phyloP scores from a whole-genome alignment of 2,113 vertebrate species.

The Vulpes vulpes region DNA sequence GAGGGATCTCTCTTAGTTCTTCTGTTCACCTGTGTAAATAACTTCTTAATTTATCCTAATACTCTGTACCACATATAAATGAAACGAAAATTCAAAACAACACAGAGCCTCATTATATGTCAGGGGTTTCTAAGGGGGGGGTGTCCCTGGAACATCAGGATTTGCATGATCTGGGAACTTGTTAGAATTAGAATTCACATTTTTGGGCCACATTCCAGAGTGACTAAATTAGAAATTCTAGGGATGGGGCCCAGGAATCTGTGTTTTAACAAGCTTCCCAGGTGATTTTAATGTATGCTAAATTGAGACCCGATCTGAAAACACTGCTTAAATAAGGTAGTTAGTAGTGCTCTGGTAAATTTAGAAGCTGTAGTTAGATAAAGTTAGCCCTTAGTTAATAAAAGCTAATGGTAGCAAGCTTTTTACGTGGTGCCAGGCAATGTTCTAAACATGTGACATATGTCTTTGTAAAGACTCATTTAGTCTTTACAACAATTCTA shows the following conservation, averaged over 20 bases:
- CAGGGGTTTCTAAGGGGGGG: background rate
- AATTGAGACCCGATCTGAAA: background rate
- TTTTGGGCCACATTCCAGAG: background rate
- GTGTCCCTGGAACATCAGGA: background rate
- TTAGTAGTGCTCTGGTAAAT: background rate
- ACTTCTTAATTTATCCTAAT: background rate
- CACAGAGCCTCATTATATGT: background rate
- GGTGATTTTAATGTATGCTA: background rate
- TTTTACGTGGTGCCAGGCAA: background rate
- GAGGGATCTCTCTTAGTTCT: background rate
- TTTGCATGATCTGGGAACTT: background rate
- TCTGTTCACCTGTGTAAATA: background rate
- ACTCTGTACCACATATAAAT: background rate
- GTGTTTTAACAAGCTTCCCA: background rate
- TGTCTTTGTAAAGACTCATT: background rate
- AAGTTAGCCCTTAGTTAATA: background rate
- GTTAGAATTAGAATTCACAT: background rate
- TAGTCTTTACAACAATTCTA: background rate
- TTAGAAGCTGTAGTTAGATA: background rate
- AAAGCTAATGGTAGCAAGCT: background rate
- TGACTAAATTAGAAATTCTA: background rate
- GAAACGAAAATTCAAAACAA: background rate
- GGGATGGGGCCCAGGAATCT: background rate
- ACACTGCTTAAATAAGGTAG: background rate
- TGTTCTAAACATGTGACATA: background rate